Evolutionary conservation across 2,888 invertebrate genomes (phyloP).

Genomic region (Rosalia funebris): DNA sequence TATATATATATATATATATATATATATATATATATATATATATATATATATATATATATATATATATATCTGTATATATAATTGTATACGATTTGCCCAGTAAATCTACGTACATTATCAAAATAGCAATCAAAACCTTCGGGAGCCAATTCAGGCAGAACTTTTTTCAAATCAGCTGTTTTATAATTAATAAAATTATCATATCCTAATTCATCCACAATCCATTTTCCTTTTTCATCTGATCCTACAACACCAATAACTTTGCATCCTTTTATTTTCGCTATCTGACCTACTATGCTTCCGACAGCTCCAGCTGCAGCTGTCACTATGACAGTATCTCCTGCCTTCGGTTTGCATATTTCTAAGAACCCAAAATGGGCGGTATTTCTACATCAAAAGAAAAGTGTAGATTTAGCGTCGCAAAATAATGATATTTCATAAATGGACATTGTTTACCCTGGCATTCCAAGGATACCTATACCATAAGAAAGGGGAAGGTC

Average conservation of each 20-base stretch:
- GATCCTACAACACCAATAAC: conserved; percentile 78
- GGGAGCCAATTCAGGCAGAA: conserved; percentile 71
- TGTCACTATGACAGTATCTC: conserved; percentile 76
- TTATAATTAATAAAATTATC: conserved; percentile 79
- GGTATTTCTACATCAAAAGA: conserved; percentile 67
- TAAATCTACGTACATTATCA: conserved; percentile 79
- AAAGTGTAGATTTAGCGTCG: neutral
- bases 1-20: too few species aligned
- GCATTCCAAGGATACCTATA: conserved; percentile 75
- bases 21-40: too few species aligned
- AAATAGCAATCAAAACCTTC: conserved; percentile 79
- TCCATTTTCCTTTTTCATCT: conserved; percentile 76
- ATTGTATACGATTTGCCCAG: too few species aligned
- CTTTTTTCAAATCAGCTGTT: conserved; percentile 65
- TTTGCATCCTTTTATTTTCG: conserved; percentile 73
- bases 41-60: too few species aligned
- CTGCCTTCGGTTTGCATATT: conserved; percentile 74
- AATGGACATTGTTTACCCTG: conserved; percentile 73
- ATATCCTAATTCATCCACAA: conserved; percentile 71
- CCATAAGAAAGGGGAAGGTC: conserved; percentile 70
- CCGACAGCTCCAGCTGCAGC: conserved; percentile 84
- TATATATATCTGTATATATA: too few species aligned
- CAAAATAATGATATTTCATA: too few species aligned
- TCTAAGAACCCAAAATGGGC: conserved; percentile 79
- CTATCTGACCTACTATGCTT: conserved; percentile 80